Evolutionary conservation across 37 sponge, comb jelly and placozoan species (phyloP).

Genomic region (Mnemiopsis leidyi): DNA sequence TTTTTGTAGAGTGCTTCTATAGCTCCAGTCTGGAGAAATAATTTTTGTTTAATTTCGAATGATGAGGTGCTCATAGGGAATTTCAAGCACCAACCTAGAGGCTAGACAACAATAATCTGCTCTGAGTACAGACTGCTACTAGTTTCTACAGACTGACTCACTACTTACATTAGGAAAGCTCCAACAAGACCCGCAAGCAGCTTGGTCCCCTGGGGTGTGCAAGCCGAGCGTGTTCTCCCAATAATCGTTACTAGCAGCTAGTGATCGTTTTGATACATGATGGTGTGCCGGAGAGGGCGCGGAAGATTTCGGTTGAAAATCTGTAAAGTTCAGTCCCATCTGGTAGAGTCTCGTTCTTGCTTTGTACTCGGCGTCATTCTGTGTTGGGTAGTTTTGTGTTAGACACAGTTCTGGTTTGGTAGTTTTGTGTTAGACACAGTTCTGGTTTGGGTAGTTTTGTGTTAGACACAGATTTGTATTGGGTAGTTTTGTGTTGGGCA

Average conservation of each 20-base stretch:
- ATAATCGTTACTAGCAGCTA: neutral
- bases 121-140: too few relatives aligned
- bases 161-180: slow-evolving; percentile 5
- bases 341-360: neutral
- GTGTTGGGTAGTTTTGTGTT: too few relatives aligned
- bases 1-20: slow-evolving; percentile 12
- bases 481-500: too few relatives aligned
- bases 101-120: too few relatives aligned
- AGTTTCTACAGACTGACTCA: neutral
- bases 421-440: too few relatives aligned
- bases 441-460: too few relatives aligned
- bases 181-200: slow-evolving; percentile 2
- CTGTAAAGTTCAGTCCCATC: neutral
- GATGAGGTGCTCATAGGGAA: too few relatives aligned
- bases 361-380: neutral
- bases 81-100: too few relatives aligned
- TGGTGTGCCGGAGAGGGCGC: neutral
- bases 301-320: neutral
- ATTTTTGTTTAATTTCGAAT: too few relatives aligned
- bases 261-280: neutral
- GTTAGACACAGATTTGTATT: too few relatives aligned
- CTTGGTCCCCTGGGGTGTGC: neutral
- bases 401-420: too few relatives aligned
- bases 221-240: neutral
- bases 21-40: neutral